Percentiles rank a stretch among this genome's conserved stretches.
Conservation (phyloP, 2,797 vertebrate species). For the Aulostomus chinensis region DNA sequence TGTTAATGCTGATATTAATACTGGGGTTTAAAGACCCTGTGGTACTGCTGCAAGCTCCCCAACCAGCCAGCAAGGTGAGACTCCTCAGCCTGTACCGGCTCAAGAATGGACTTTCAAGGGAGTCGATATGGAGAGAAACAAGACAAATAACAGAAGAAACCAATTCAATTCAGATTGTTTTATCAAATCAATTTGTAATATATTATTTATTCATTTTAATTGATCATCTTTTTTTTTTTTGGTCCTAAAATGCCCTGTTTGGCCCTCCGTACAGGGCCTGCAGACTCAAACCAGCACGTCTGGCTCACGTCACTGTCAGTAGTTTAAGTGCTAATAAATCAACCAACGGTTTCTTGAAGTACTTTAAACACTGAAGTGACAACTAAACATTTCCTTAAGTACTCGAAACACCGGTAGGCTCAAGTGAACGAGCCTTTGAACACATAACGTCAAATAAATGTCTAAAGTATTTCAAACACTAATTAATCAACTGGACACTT, state of each 20-base stretch:
- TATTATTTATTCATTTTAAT: not conserved
- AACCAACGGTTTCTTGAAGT: conserved; percentile 16
- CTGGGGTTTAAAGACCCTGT: too few species aligned
- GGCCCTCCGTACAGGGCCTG: not conserved
- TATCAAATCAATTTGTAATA: too few species aligned
- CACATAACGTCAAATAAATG: conserved; percentile 5
- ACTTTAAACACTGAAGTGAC: conserved; percentile 42
- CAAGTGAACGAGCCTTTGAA: conserved; percentile 6
- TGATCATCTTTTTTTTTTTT: not conserved
- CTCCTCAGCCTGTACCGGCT: too few species aligned
- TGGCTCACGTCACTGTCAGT: conserved; percentile 24
- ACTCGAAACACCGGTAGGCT: conserved; percentile 23
- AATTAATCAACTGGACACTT: conserved; percentile 7
- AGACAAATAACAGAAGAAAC: too few species aligned
- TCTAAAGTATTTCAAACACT: conserved; percentile 31
- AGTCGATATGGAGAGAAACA: too few species aligned
- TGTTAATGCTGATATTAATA: too few species aligned
- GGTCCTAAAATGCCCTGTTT: not conserved
- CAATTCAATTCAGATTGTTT: too few species aligned
- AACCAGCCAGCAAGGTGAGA: too few species aligned
- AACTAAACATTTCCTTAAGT: conserved; percentile 19
- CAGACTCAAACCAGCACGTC: conserved; percentile 20
- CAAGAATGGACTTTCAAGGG: too few species aligned
- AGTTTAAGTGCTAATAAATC: conserved; percentile 35
- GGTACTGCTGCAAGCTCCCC: too few species aligned